A percentile compares a stretch with the other conserved stretches of the same genome.
Evolutionary conservation across 2,797 vertebrate genomes (phyloP).

Genomic region (Pteropus rufus): DNA sequence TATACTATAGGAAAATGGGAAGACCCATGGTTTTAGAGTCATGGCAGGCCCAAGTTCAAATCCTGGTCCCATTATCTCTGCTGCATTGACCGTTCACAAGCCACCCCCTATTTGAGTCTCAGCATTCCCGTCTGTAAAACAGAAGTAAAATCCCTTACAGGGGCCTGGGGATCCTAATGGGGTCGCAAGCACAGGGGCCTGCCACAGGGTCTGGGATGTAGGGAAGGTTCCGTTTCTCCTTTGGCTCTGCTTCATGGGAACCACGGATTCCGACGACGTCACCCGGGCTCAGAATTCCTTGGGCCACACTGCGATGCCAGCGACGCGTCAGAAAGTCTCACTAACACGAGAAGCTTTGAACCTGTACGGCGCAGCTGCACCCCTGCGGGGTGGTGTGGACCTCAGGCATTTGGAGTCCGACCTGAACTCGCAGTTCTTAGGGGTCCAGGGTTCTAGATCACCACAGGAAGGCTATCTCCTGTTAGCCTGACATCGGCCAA

Average conservation of each 20-base stretch:
- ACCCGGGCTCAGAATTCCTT: too few relatives aligned
- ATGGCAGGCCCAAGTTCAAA: background rate
- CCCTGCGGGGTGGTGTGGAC: background rate
- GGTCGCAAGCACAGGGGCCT: background rate
- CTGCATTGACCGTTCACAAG: background rate
- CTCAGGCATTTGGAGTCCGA: background rate
- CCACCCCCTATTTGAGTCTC: background rate
- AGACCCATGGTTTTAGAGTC: background rate
- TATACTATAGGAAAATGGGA: background rate
- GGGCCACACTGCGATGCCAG: background rate
- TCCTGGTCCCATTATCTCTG: background rate
- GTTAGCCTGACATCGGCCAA: background rate
- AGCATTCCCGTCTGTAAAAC: background rate
- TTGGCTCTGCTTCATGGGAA: background rate
- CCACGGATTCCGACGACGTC: background rate
- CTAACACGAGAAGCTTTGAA: background rate
- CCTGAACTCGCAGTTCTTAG: background rate
- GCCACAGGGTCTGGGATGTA: background rate
- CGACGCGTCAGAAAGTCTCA: background rate
- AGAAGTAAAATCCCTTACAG: background rate
- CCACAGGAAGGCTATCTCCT: background rate
- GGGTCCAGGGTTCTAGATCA: background rate
- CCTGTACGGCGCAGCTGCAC: background rate
- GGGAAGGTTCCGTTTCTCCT: background rate
- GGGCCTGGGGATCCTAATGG: background rate